Conservation (phyloP, 2,797 vertebrate species). For the Brotula barbata region DNA sequence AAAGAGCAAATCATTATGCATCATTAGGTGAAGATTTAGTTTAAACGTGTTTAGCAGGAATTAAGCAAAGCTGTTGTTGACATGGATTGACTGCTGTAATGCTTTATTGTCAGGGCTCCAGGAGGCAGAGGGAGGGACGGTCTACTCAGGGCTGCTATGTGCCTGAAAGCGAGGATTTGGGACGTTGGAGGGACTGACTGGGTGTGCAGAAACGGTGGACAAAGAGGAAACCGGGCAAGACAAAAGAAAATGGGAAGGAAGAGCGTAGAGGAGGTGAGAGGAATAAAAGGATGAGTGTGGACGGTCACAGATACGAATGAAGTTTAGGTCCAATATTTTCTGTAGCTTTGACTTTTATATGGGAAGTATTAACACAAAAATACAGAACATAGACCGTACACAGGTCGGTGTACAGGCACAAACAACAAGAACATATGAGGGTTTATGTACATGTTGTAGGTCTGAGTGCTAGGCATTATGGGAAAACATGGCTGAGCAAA, state of each 20-base stretch:
- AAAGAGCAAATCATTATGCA: conserved; percentile 85
- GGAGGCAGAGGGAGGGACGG: conserved; percentile 80
- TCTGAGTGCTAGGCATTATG: background rate
- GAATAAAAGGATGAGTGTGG: no score
- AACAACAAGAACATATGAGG: no score
- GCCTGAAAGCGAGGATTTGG: conserved; percentile 80
- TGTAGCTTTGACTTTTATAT: no score
- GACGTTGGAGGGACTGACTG: conserved; percentile 75
- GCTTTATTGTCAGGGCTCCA: conserved; percentile 86
- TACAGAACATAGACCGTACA: no score
- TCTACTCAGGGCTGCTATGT: conserved; percentile 68
- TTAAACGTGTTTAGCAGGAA: conserved; percentile 87
- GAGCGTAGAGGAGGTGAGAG: no score
- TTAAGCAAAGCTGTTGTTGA: conserved; percentile 90
- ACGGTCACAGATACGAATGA: no score
- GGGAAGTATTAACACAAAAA: no score
- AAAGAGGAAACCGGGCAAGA: conserved; percentile 52
- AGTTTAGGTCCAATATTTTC: no score
- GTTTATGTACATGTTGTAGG: no score
- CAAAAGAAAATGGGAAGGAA: conserved; percentile 20
- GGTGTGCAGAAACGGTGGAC: conserved; percentile 69
- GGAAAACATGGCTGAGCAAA: conserved; percentile 1
- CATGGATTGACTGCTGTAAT: conserved; percentile 88
- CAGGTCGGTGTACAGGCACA: no score
- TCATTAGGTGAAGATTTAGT: conserved; percentile 89